Evolutionary conservation across 2,113 vertebrate species (phyloP).

Genomic region (Seriola dumerili): DNA sequence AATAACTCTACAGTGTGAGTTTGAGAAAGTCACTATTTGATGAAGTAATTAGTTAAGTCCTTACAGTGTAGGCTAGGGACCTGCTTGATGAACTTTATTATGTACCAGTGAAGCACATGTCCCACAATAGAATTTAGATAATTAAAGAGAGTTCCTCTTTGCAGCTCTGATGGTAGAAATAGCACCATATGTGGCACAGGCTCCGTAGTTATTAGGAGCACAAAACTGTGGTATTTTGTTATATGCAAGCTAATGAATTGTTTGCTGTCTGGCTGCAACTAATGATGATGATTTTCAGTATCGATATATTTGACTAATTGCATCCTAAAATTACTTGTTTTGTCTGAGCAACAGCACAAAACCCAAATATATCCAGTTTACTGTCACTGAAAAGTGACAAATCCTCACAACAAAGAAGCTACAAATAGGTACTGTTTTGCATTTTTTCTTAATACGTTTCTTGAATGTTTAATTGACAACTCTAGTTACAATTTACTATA

Average conservation of each 20-base stretch:
- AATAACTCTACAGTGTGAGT: slow-evolving; percentile 21
- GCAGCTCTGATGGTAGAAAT: slow-evolving; percentile 40
- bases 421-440: not conserved
- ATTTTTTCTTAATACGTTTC: not conserved
- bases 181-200: slow-evolving; percentile 40
- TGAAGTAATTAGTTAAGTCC: slow-evolving; percentile 52
- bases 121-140: slow-evolving; percentile 57
- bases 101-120: slow-evolving; percentile 36
- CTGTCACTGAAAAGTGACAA: not conserved
- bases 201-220: slow-evolving; percentile 5
- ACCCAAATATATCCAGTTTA: not conserved
- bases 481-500: not conserved
- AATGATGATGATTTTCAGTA: not conserved
- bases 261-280: not conserved
- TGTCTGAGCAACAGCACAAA: not conserved
- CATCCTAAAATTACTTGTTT: slow-evolving; percentile 1
- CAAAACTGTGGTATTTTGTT: not conserved
- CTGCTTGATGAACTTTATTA: slow-evolving; percentile 58
- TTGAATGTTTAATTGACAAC: not conserved
- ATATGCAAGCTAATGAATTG: not conserved
- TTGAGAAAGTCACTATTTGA: slow-evolving; percentile 35
- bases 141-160: slow-evolving; percentile 59
- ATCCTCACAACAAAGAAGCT: not conserved
- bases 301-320: not conserved
- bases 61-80: slow-evolving; percentile 30